Conservation (phyloP, 2,888 invertebrate species). For the Thyatira batis region DNA sequence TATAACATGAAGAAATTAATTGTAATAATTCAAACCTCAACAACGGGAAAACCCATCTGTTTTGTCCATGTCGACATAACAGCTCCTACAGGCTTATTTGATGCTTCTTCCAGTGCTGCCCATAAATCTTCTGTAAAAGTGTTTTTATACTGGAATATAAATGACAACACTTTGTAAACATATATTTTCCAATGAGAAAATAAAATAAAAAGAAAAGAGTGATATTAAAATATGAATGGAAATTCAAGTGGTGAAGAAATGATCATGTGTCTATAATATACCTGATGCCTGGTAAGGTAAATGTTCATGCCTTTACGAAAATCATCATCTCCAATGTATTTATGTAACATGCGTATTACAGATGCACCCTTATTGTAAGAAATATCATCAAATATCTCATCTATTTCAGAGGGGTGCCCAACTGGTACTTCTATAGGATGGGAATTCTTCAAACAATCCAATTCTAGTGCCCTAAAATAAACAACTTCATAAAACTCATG, state of each 20-base stretch:
- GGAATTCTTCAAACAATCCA: slow-evolving; percentile 94
- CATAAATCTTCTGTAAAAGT: slow-evolving; percentile 97
- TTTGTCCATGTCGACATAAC: slow-evolving; percentile 99
- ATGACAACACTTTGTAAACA: slow-evolving; percentile 4
- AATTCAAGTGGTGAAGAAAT: background rate
- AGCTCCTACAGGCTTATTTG: slow-evolving; percentile 92
- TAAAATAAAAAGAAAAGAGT: background rate
- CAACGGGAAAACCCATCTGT: slow-evolving; percentile 96
- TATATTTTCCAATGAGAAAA: background rate
- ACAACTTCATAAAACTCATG: background rate
- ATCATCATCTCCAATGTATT: slow-evolving; percentile 95
- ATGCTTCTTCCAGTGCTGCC: slow-evolving; percentile 93
- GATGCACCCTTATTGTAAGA: slow-evolving; percentile 98
- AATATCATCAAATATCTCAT: slow-evolving; percentile 98
- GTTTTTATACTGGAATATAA: slow-evolving; percentile 88
- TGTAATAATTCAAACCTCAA: slow-evolving; percentile 70
- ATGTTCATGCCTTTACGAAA: slow-evolving; percentile 96
- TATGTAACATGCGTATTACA: slow-evolving; percentile 96
- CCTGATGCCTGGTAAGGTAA: slow-evolving; percentile 92
- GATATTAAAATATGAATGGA: background rate
- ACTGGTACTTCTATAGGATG: slow-evolving; percentile 98
- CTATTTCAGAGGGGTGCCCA: slow-evolving; percentile 96
- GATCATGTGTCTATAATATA: slow-evolving; percentile 26
- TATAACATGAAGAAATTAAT: no score
- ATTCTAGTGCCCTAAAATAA: slow-evolving; percentile 86